These are phyloP conservation scores for Brenthis ino DNA, from an alignment of 2,888 invertebrate species.

Conservation along the genomic window DNA sequence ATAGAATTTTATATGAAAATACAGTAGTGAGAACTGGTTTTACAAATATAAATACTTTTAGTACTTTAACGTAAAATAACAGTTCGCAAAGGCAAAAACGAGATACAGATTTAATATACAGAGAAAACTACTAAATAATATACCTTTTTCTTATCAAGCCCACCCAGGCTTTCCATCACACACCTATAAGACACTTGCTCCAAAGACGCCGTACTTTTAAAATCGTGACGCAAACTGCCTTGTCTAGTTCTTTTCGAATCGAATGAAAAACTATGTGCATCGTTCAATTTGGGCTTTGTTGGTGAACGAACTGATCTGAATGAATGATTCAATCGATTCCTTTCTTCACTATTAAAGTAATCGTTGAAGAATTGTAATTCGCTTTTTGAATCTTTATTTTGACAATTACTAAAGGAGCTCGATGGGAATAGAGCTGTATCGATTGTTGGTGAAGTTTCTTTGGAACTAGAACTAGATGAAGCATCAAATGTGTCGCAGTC, in stretches of 20 bases:
- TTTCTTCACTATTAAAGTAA: conserved; percentile 66
- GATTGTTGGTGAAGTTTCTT: conserved; percentile 84
- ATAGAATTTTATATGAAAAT: too few species aligned
- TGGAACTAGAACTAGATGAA: conserved; percentile 81
- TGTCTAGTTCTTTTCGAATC: conserved; percentile 55
- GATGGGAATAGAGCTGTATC: conserved; percentile 64
- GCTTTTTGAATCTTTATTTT: conserved; percentile 42
- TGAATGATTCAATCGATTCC: conserved; percentile 58
- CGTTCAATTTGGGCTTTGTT: conserved; percentile 50
- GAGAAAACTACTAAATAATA: neutral
- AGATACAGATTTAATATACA: neutral
- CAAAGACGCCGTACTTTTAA: conserved; percentile 60
- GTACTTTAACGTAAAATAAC: too few species aligned
- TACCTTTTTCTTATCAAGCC: conserved; percentile 61
- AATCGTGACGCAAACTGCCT: conserved; percentile 58
- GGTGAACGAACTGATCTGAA: conserved; percentile 61
- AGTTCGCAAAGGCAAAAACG: neutral
- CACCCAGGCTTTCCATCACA: conserved; percentile 57
- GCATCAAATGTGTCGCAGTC: conserved; percentile 86
- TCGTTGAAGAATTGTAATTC: conserved; percentile 69
- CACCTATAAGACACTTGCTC: conserved; percentile 66
- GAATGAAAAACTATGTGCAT: conserved; percentile 56
- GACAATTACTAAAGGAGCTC: conserved; percentile 52
- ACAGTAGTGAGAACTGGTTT: too few species aligned
- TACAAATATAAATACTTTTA: too few species aligned